phyloP scores from a whole-genome alignment of 1,140 invertebrate species.

The Copidosoma floridanum region DNA sequence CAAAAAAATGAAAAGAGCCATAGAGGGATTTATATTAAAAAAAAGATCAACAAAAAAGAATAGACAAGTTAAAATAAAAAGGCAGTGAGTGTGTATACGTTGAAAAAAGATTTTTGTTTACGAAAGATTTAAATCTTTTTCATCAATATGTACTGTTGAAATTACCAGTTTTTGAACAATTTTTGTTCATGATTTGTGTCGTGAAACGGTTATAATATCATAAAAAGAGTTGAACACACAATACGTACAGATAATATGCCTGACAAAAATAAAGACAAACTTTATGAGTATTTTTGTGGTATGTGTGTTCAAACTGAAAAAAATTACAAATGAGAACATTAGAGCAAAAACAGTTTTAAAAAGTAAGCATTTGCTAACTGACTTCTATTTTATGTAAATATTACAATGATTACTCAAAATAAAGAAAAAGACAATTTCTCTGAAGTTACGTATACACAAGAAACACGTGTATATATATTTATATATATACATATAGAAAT shows the following conservation, averaged over 20 bases:
- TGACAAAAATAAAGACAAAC: slow-evolving; percentile 44
- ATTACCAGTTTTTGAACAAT: too few relatives aligned
- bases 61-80: background rate
- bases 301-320: slow-evolving; percentile 33
- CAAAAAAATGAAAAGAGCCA: slow-evolving; percentile 28
- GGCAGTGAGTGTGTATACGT: slow-evolving; percentile 28
- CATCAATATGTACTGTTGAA: slow-evolving; percentile 46
- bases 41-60: too few relatives aligned
- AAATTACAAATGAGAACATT: slow-evolving; percentile 31
- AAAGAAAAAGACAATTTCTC: slow-evolving; percentile 40
- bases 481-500: slow-evolving; percentile 33
- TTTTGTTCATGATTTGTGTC: too few relatives aligned
- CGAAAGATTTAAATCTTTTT: slow-evolving; percentile 29
- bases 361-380: slow-evolving; percentile 51
- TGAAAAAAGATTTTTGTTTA: slow-evolving; percentile 35
- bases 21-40: too few relatives aligned
- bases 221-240: slow-evolving; percentile 53
- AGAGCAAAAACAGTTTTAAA: slow-evolving; percentile 36
- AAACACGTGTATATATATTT: slow-evolving; percentile 44
- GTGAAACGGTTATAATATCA: slow-evolving; percentile 56
- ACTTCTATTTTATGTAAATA: slow-evolving; percentile 56
- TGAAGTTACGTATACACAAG: too few relatives aligned
- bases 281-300: slow-evolving; percentile 34
- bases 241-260: slow-evolving; percentile 42
- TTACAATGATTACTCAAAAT: slow-evolving; percentile 38